Evolutionary conservation across 2,888 invertebrate genomes (phyloP).

Genomic region (Phyllotreta striolata): DNA sequence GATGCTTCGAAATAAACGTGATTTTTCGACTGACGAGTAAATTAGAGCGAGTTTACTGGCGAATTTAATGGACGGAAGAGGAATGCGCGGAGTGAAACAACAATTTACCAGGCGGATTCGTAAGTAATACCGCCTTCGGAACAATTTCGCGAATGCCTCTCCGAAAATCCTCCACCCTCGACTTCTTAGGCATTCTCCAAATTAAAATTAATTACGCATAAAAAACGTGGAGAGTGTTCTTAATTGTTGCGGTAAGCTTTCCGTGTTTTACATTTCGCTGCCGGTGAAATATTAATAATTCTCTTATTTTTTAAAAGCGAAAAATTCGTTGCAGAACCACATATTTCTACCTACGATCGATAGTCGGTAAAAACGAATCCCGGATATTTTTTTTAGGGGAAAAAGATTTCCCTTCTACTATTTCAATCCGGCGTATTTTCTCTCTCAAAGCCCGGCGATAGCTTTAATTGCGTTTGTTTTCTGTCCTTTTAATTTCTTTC

Average conservation of each 20-base stretch:
- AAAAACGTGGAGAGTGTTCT: constrained; percentile 13
- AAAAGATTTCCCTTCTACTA: neutral
- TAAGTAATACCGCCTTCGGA: constrained; percentile 7
- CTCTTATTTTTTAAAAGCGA: too few relatives aligned
- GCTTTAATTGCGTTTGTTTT: constrained; percentile 28
- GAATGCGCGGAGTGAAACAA: too few relatives aligned
- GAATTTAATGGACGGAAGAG: too few relatives aligned
- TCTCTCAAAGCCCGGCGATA: constrained; percentile 17
- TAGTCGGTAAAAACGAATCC: too few relatives aligned
- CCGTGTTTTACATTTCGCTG: constrained; percentile 14
- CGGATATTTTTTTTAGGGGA: too few relatives aligned
- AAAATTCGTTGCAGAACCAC: too few relatives aligned
- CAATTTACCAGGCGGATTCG: neutral
- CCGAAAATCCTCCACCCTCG: neutral
- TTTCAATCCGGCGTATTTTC: constrained; percentile 14
- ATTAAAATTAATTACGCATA: constrained; percentile 20
- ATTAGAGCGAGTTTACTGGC: too few relatives aligned
- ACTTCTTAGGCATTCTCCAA: constrained; percentile 12
- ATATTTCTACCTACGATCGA: too few relatives aligned
- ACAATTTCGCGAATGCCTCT: neutral
- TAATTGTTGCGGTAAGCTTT: constrained; percentile 17
- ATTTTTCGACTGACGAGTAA: too few relatives aligned
- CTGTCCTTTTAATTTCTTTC: constrained; percentile 24
- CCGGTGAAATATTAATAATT: neutral
- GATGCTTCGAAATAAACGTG: too few relatives aligned